Evolutionary conservation across 2,113 vertebrate genomes (phyloP).

Genomic region (Brienomyrus longianalis): DNA sequence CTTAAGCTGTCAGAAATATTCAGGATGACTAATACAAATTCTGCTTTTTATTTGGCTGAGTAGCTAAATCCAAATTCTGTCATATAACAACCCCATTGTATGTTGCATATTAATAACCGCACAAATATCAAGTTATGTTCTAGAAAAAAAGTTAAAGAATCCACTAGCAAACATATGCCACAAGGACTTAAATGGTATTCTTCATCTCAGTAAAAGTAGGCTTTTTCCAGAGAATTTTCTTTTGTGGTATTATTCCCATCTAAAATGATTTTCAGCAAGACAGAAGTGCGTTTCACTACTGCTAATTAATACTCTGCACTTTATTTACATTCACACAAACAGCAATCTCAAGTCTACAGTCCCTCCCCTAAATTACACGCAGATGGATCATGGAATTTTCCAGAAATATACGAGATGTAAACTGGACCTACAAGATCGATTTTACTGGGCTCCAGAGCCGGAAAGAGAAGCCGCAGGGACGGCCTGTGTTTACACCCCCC

Average conservation of each 20-base stretch:
- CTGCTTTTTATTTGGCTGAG: neutral
- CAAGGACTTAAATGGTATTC: neutral
- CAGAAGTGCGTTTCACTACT: neutral
- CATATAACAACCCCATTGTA: neutral
- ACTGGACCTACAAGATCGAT: conserved; percentile 5
- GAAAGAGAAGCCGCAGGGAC: neutral
- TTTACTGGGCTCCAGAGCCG: neutral
- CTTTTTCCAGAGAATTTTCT: neutral
- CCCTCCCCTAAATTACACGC: conserved; percentile 14
- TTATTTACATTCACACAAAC: conserved; percentile 24
- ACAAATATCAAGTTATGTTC: neutral
- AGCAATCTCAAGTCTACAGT: conserved; percentile 2
- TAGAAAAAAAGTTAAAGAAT: neutral
- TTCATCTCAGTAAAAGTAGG: neutral
- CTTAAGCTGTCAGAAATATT: neutral
- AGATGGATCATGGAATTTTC: conserved; percentile 21
- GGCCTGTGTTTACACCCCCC: neutral
- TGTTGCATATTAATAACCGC: neutral
- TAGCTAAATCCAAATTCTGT: neutral
- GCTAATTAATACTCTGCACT: neutral
- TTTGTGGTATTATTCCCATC: neutral
- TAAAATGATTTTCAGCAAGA: neutral
- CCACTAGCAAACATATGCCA: neutral
- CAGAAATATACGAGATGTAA: conserved; percentile 9
- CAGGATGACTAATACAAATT: neutral